Evolutionary conservation across 2,113 vertebrate genomes (phyloP).

Genomic region (Clupea harengus): DNA sequence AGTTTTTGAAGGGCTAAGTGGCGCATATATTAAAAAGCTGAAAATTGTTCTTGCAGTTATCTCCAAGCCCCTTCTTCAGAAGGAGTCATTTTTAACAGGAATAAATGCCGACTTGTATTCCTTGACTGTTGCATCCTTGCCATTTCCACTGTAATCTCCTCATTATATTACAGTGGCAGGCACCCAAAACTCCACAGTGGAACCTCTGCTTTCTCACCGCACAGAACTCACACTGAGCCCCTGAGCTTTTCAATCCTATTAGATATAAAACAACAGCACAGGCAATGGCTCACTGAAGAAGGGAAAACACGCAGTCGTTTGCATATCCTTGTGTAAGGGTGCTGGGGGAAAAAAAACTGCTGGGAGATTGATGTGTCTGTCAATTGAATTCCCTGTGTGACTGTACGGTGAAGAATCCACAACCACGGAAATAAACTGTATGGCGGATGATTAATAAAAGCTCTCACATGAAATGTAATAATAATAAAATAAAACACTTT

Average conservation of each 20-base stretch:
- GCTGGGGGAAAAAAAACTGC: constrained; percentile 50
- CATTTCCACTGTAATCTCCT: constrained; percentile 56
- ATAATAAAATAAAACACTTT: not conserved
- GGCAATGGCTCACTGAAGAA: constrained; percentile 51
- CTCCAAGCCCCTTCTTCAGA: not conserved
- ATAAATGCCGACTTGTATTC: constrained; percentile 7
- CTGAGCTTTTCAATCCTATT: constrained; percentile 51
- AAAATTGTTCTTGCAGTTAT: not conserved
- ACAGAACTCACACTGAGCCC: constrained; percentile 43
- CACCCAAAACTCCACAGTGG: constrained; percentile 25
- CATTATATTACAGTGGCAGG: constrained; percentile 25
- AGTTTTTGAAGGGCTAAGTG: not conserved
- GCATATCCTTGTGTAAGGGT: constrained; percentile 48
- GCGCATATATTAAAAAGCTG: not conserved
- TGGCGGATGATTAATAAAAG: constrained; percentile 66
- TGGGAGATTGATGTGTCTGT: constrained; percentile 66
- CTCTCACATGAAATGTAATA: not conserved
- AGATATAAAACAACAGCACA: constrained; percentile 56
- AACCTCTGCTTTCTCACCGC: constrained; percentile 28
- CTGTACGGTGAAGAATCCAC: constrained; percentile 55
- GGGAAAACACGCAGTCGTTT: constrained; percentile 41
- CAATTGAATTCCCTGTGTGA: constrained; percentile 60
- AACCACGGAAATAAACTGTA: constrained; percentile 47
- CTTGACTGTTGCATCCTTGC: constrained; percentile 49
- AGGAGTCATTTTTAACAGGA: not conserved